Conservation (phyloP, 2,113 vertebrate species). For the Tiliqua scincoides region DNA sequence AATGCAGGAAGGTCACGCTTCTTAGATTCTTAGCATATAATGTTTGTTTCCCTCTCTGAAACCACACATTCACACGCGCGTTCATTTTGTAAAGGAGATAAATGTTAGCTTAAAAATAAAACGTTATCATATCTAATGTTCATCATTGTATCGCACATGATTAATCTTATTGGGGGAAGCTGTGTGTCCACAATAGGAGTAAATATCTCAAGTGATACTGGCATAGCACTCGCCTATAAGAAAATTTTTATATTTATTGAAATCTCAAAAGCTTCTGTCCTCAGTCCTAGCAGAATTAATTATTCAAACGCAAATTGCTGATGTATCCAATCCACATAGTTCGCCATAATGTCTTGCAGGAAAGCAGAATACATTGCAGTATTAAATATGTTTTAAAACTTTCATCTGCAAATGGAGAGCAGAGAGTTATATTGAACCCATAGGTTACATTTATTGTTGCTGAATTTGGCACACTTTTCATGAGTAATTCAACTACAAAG, state of each 20-base stretch:
- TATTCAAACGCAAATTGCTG: not conserved
- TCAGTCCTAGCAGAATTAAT: not conserved
- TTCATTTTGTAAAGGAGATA: not conserved
- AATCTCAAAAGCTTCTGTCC: not conserved
- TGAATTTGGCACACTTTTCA: slow-evolving; percentile 5
- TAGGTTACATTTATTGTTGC: not conserved
- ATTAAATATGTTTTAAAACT: not conserved
- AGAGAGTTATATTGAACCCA: not conserved
- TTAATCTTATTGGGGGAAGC: not conserved
- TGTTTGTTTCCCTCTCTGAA: slow-evolving; percentile 23
- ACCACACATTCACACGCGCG: not conserved
- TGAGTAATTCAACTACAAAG: not conserved
- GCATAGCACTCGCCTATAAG: not conserved
- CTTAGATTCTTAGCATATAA: slow-evolving; percentile 11
- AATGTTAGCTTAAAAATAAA: not conserved
- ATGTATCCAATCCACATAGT: rapidly evolving
- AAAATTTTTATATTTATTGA: not conserved
- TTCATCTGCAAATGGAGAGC: not conserved
- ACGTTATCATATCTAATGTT: not conserved
- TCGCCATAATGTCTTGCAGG: not conserved
- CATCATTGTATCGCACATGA: not conserved
- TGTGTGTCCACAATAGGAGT: rapidly evolving
- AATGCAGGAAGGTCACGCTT: slow-evolving; percentile 32
- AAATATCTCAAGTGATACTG: not conserved
- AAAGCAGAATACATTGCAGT: not conserved